These are phyloP conservation scores for Tenebrosternarchus preto DNA, from an alignment of 2,113 vertebrate genomes.

Conservation along the genomic window DNA sequence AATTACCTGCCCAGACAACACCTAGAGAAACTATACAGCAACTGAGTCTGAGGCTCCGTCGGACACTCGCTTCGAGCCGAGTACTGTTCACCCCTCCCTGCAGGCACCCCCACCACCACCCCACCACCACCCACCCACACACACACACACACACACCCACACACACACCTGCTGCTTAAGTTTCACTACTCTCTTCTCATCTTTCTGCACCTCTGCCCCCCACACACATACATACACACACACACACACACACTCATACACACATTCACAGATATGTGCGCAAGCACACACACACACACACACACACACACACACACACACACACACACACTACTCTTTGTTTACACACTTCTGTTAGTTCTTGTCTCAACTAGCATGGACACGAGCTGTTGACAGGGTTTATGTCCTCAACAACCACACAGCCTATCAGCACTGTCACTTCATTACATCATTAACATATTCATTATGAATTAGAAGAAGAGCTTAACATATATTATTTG, in stretches of 20 bases:
- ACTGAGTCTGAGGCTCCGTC: too few species aligned
- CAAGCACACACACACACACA: too few species aligned
- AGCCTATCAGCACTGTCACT: background rate
- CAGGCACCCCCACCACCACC: background rate
- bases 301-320: conserved; percentile 32
- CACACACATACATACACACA: conserved; percentile 31
- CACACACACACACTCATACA: conserved; percentile 26
- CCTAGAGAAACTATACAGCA: conserved; percentile 15
- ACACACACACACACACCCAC: too few species aligned
- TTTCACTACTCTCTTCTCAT: conserved; percentile 43
- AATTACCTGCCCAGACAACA: conserved; percentile 72
- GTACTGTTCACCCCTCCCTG: conserved; percentile 31
- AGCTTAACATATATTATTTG: background rate
- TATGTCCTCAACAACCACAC: background rate
- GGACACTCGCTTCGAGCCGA: too few species aligned
- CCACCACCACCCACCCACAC: too few species aligned
- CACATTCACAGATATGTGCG: background rate
- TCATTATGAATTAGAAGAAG: conserved; percentile 20
- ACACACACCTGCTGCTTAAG: conserved; percentile 38
- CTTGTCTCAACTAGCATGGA: conserved; percentile 26
- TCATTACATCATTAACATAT: conserved; percentile 6
- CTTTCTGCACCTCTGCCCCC: conserved; percentile 37
- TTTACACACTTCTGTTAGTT: conserved; percentile 47
- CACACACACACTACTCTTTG: conserved; percentile 36
- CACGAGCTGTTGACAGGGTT: conserved; percentile 34